A percentile compares a stretch with the other conserved stretches of the same genome.
These are phyloP conservation scores for Tiaroga cobitis DNA, from an alignment of 2,797 vertebrate species.

Conservation along the genomic window DNA sequence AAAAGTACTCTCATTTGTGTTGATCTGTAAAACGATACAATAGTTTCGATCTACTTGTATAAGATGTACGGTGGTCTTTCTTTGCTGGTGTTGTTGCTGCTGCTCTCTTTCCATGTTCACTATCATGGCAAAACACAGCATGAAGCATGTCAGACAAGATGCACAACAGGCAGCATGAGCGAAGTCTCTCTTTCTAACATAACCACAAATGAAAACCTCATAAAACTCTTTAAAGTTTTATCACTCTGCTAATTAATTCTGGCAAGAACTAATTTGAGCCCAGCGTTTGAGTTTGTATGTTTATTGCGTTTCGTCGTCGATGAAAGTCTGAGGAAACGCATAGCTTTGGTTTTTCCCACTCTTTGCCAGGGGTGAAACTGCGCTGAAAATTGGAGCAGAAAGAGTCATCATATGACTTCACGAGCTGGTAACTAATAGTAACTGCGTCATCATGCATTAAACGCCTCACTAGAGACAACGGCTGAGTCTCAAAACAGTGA, in stretches of 20 bases:
- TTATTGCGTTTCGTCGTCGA: neutral
- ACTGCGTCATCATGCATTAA: constrained; percentile 58
- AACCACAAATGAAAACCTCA: constrained; percentile 12
- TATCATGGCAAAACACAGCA: neutral
- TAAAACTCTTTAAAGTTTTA: constrained; percentile 14
- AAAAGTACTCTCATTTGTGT: neutral
- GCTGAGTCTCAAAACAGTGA: neutral
- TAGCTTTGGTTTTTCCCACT: neutral
- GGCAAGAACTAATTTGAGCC: constrained; percentile 18
- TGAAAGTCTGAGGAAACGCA: neutral
- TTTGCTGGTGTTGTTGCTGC: neutral
- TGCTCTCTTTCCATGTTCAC: constrained; percentile 49
- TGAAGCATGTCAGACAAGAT: constrained; percentile 27
- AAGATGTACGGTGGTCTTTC: too few relatives aligned
- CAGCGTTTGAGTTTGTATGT: neutral
- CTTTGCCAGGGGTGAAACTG: constrained; percentile 10
- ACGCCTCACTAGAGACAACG: constrained; percentile 41
- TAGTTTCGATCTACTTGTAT: too few relatives aligned
- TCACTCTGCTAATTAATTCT: constrained; percentile 25
- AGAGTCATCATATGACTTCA: constrained; percentile 54
- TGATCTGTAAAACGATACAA: neutral
- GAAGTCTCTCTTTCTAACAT: constrained; percentile 32
- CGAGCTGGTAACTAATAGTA: constrained; percentile 47
- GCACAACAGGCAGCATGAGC: neutral
- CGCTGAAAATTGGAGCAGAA: constrained; percentile 1